phyloP scores from a whole-genome alignment of 2,113 vertebrate species.

The Cinclus mexicanus region DNA sequence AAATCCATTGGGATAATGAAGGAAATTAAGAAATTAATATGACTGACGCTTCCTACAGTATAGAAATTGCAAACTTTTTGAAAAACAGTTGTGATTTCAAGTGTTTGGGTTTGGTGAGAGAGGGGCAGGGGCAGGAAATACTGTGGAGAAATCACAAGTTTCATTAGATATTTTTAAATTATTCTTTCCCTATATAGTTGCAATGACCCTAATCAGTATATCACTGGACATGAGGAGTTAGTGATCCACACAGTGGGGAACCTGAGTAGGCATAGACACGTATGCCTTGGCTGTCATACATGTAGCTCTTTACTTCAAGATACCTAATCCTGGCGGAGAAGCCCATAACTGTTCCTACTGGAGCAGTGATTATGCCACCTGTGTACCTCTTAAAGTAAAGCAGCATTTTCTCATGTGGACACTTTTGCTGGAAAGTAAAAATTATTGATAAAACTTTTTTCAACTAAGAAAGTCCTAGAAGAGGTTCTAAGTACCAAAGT shows the following conservation, averaged over 20 bases:
- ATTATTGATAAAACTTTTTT: neutral
- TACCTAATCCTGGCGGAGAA: neutral
- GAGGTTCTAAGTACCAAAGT: neutral
- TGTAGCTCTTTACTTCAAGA: neutral
- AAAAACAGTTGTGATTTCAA: neutral
- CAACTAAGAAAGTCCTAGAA: neutral
- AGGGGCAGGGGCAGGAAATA: neutral
- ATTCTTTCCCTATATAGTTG: neutral
- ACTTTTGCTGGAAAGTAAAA: neutral
- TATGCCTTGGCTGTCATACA: neutral
- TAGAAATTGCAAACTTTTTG: neutral
- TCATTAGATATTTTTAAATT: neutral
- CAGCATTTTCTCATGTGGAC: neutral
- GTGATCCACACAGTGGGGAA: neutral
- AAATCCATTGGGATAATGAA: neutral
- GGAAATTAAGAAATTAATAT: neutral
- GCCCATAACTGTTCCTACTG: neutral
- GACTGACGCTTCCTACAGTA: neutral
- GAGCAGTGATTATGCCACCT: neutral
- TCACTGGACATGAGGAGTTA: neutral
- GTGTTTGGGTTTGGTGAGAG: fast-evolving
- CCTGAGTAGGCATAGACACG: neutral
- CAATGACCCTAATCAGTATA: neutral
- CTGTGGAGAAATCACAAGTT: neutral
- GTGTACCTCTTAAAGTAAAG: neutral